Evolutionary conservation across 1,140 invertebrate species (phyloP), one percentile per base, ranked within the genome.

Genomic region (Hypothenemus hampei): DNA sequence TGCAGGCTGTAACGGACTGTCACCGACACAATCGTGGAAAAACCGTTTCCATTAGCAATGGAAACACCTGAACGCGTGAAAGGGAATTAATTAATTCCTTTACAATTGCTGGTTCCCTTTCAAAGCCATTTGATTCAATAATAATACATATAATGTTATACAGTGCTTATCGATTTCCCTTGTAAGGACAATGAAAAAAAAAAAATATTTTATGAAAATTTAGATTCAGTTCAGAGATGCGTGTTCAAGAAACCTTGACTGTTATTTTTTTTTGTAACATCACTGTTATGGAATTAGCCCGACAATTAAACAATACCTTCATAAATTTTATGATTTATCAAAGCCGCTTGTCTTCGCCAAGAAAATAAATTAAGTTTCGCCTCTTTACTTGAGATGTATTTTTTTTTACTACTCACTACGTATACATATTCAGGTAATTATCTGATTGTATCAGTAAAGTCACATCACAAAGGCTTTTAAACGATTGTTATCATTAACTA

Each of bases 11-110:
- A 49, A 53, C 50, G 50, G 50, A 43, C 50, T 53, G 50, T 53
- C 50, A 53, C 50, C 50, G 41, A 53, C 50, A 53, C 50, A 53
- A 53, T 53, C 40, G 23, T 39, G 33, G 47, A 53, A 45, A 51
- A 53, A 44, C 37, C 50, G 36, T 53, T 53, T 53, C 50, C 50
- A 53, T 53, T 53, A 40, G 50, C 39, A 43, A 43, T 43, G 50
- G 37, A 53, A 53, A 53, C 50, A 53, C 50, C 50, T 53, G 50
- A 41, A 41, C 19, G 23, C 16, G 18, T 18, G 24, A 44, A 45
- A 29, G 26, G 50, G 29, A 20, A 53, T 53, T 53, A 53, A 53
- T 53, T 53, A 53, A 53, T 53, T 53, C 50, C 29, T 31, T 53
- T 41, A 36, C 39, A 45, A 36, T 43, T 43, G 29, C 39, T 16